Evolutionary conservation across 2,797 vertebrate species (phyloP).

Genomic region (Melanotaenia trifasciata): DNA sequence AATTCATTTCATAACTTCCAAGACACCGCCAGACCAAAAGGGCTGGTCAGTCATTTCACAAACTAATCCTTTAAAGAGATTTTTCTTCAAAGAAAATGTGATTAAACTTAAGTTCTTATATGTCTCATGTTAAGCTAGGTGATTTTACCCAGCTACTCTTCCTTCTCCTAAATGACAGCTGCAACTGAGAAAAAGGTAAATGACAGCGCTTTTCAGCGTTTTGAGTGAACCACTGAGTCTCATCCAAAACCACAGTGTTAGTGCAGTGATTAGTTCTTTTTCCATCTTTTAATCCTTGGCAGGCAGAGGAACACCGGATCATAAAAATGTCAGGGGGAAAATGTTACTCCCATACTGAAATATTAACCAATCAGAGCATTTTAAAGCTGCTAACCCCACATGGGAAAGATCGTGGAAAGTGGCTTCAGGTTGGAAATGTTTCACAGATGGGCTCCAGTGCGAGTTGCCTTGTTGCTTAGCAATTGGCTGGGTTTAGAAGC

Average conservation of each 20-base stretch:
- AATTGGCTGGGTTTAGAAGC: slow-evolving; percentile 22
- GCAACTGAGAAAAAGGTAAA: slow-evolving; percentile 42
- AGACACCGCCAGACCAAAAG: slow-evolving; percentile 40
- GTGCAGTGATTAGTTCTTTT: slow-evolving; percentile 67
- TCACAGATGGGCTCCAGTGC: slow-evolving; percentile 57
- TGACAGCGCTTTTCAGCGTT: slow-evolving; percentile 27
- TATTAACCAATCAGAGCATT: slow-evolving; percentile 60
- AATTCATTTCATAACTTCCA: slow-evolving; percentile 59
- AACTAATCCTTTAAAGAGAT: slow-evolving; percentile 54
- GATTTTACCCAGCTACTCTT: slow-evolving; percentile 17
- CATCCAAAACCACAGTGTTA: slow-evolving; percentile 64
- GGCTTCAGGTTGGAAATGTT: slow-evolving; percentile 59
- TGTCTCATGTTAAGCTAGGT: slow-evolving; percentile 23
- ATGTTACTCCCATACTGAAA: slow-evolving; percentile 60
- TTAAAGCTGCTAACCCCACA: slow-evolving; percentile 49
- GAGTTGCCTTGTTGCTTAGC: slow-evolving; percentile 28
- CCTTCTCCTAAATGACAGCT: slow-evolving; percentile 39
- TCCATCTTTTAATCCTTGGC: slow-evolving; percentile 70
- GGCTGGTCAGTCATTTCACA: slow-evolving; percentile 38
- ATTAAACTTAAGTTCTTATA: slow-evolving; percentile 39
- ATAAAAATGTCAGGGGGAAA: slow-evolving; percentile 65
- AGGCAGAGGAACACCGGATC: slow-evolving; percentile 61
- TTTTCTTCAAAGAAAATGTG: slow-evolving; percentile 57
- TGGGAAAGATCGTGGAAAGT: slow-evolving; percentile 61
- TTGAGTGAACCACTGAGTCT: slow-evolving; percentile 51